Base-by-base conservation (phyloP, 2,888 invertebrate species). In the Oconnorella tubifera region DNA sequence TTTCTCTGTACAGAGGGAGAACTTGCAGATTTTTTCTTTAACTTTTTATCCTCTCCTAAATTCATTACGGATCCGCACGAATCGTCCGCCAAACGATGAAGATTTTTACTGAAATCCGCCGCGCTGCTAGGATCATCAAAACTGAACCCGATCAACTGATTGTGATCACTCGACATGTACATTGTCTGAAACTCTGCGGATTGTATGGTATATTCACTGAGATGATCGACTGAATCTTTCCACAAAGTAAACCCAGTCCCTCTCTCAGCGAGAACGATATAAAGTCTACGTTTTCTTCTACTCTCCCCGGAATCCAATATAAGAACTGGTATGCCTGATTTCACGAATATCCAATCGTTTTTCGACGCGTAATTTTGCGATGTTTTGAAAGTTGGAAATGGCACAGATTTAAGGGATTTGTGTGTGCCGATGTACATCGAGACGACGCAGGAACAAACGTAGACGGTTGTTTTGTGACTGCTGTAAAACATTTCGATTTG, bases 211-310 rank as follows among this genome's bases (percentile, higher is more conserved):
- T 91, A 91, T 64, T 88, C 86, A 10, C 89, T 88, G 69, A 90
- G 83, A 78, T 90, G 89, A 81, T 90, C 90, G 72, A 91, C 88
- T 58, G 87, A 87, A 81, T 91, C 91, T 71, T 86, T 86, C 91
- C 91, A 91, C 28, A 92, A 82, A 63, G 88, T 88, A 80, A 92
- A 90, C 64, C 90, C 89, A 1, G 90, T 89, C 23, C 91, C 90
- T 33, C 89, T 86, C 78, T 90, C 90, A 1, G 90, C 89, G 59
- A 90, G 79, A 2, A 89, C 85, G 51, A 90, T 86, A 69, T 88
- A 87, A 14, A 90, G 69, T 53, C 74, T 71, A 33, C 78, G 66
- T 25, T 75, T 67, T 14, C 80, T 70, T 29, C 88, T 83, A 14
- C 89, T 88, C 75, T 89, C 89, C 0, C 91, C 91, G 51, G 87